Evolutionary conservation across 2,797 vertebrate species (phyloP), one percentile per base, ranked within the genome.

Genomic region (Poliocrania exsul): DNA sequence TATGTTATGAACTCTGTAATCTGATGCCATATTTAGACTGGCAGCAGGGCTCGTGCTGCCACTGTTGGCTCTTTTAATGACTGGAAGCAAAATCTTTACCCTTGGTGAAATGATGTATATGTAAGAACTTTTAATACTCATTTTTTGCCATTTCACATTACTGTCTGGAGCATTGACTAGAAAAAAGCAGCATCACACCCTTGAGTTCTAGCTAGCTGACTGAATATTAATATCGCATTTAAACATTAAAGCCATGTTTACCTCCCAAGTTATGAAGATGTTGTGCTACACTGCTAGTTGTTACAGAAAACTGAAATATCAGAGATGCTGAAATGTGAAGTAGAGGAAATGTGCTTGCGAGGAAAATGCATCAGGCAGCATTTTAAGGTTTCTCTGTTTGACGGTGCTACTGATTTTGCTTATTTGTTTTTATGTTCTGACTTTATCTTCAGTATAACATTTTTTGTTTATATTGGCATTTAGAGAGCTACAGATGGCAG

Each of bases 311-410:
- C 18, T 51, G 62, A 83, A 74, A 60, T 70, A n/a, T 51, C 15
- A 69, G 44, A 81, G 47, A 72, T 75, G 66, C 37, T 86, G 81
- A 88, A 60, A 56, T 58, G 58, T 42, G 83, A 77, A 50, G 77
- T 53, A 81, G 65, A 86, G 35, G 62, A 83, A 88, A 81, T 53
- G 16, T 28, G 7, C 66, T 70, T 81, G 31, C 4, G 25, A 66
- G 66, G 56, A 75, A 93, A 64, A n/a, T 73, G 44, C 62, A 56
- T 84, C 44, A 53, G 54, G 60, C 80, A 92, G 81, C 70, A 60
- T 79, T 92, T 77, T 51, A 83, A 88, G 57, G 47, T 82, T 79
- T 93, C 40, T 75, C 56, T 88, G 18, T 86, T 90, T 72, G 78
- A 58, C 17, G 11, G 53, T 35, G 62, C 49, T 93, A 71, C 81